Evolutionary conservation across 2,113 vertebrate species (phyloP).

Genomic region (Sceloporus tristichus): DNA sequence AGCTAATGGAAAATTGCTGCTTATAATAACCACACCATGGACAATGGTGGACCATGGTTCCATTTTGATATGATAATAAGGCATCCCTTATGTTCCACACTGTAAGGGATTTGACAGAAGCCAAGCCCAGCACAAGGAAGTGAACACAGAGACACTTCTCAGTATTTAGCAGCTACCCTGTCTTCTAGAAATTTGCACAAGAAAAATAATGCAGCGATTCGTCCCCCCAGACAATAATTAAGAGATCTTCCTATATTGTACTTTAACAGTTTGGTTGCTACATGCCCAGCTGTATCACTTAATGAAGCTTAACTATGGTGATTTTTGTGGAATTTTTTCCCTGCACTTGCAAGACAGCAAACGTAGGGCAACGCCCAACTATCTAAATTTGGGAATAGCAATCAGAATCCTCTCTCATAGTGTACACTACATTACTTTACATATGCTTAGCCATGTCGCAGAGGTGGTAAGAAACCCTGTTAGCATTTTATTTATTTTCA

Average conservation of each 20-base stretch:
- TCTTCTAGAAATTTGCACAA: not conserved
- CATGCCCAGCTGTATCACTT: not conserved
- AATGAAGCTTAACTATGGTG: not conserved
- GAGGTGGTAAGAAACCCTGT: too few species aligned
- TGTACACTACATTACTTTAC: too few species aligned
- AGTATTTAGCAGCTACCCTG: not conserved
- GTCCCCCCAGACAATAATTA: not conserved
- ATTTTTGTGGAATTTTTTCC: not conserved
- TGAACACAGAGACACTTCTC: not conserved
- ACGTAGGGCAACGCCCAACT: not conserved
- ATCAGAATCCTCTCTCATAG: too few species aligned
- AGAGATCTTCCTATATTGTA: not conserved
- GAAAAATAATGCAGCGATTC: not conserved
- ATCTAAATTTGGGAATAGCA: not conserved
- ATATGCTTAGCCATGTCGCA: too few species aligned
- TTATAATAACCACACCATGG: not conserved
- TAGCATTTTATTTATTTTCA: too few species aligned
- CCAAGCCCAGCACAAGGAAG: not conserved
- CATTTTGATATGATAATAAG: not conserved
- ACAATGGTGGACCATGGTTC: not conserved
- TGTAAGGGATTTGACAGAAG: not conserved
- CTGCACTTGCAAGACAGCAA: not conserved
- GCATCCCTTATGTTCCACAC: too few species aligned
- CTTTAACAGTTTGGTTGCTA: not conserved
- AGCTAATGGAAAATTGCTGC: not conserved